These are phyloP conservation scores for Magallana angulata DNA, from an alignment of 1,140 invertebrate genomes.

Conservation along the genomic window DNA sequence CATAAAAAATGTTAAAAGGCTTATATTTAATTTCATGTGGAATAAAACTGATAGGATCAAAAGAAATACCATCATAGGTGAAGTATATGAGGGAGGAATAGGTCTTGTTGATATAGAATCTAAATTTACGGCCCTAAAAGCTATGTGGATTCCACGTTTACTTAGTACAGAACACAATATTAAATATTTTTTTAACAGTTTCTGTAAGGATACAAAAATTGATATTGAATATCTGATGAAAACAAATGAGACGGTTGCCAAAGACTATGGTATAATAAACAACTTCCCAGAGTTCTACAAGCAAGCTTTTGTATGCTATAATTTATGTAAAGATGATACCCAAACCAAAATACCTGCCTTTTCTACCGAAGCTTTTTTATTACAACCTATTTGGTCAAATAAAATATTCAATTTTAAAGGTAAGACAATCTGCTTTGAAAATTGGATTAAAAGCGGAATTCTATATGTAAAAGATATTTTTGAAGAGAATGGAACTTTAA, in stretches of 20 bases:
- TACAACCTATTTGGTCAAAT: no score
- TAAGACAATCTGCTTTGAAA: no score
- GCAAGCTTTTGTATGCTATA: no score
- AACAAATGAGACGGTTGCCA: not conserved
- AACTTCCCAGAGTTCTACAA: not conserved
- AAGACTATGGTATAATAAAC: not conserved
- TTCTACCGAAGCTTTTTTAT: no score
- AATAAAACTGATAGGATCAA: not conserved
- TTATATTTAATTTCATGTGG: no score
- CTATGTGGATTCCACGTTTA: not conserved
- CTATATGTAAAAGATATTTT: no score
- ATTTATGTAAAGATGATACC: no score
- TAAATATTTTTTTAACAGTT: not conserved
- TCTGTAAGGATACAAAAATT: not conserved
- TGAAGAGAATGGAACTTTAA: no score
- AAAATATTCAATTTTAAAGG: no score
- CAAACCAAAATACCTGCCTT: no score
- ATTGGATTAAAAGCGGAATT: no score
- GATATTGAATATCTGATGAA: not conserved
- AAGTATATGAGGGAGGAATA: not conserved
- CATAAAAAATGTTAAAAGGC: no score
- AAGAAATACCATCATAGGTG: not conserved
- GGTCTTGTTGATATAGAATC: not conserved
- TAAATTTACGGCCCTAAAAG: constrained; percentile 5
- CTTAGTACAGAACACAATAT: not conserved